Percentiles rank a stretch among this genome's conserved stretches.
These are phyloP conservation scores for Lissonota sp. DNA, from an alignment of 2,888 invertebrate species.

Conservation along the genomic window DNA sequence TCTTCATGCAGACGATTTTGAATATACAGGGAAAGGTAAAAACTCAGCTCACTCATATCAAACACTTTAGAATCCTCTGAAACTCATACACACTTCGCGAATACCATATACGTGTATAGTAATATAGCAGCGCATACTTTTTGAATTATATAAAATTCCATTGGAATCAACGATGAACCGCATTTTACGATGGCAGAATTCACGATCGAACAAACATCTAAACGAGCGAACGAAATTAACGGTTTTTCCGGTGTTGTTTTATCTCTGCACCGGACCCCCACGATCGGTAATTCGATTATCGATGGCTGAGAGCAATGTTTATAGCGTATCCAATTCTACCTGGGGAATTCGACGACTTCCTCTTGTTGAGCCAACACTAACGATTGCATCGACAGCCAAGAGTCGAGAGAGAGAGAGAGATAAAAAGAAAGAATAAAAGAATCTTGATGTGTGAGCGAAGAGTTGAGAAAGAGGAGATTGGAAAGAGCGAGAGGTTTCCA, in stretches of 20 bases:
- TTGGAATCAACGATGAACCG: not conserved
- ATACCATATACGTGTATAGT: too few relatives aligned
- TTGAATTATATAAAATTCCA: constrained; percentile 1
- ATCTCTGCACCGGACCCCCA: not conserved
- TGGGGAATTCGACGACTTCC: constrained; percentile 21
- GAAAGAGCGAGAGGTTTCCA: constrained; percentile 9
- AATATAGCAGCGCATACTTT: too few relatives aligned
- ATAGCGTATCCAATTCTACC: constrained; percentile 16
- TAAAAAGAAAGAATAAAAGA: not conserved
- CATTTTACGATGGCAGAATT: not conserved
- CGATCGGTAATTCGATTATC: constrained; percentile 10
- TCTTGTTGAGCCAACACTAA: constrained; percentile 6
- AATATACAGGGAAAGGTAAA: constrained; percentile 1
- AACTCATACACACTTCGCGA: not conserved
- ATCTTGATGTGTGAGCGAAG: constrained; percentile 20
- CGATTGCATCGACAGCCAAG: not conserved
- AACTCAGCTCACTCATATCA: not conserved
- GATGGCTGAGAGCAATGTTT: constrained; percentile 7
- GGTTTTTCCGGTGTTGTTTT: constrained; percentile 13
- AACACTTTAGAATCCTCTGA: constrained; percentile 3
- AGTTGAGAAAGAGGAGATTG: constrained; percentile 7
- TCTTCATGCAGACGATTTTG: not conserved
- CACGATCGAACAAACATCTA: not conserved
- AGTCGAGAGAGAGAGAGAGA: not conserved
- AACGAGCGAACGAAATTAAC: not conserved